Evolutionary conservation across 2,797 vertebrate species (phyloP).

Genomic region (Chaenodraco wilsoni): DNA sequence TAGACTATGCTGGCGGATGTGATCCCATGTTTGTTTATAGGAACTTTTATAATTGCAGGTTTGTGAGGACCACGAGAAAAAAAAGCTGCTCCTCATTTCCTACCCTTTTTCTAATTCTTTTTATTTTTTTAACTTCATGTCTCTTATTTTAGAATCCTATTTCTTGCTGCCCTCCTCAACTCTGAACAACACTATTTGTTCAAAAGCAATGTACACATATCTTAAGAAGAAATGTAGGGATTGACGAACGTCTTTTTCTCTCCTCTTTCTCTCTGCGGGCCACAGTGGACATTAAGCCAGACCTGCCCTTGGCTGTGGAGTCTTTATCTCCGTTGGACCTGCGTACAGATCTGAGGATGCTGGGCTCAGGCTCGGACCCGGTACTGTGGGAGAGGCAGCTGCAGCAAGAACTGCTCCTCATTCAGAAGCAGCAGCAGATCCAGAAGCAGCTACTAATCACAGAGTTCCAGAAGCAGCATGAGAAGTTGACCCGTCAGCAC

Average conservation of each 20-base stretch:
- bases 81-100: constrained; percentile 31
- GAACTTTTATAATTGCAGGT: constrained; percentile 71
- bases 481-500: constrained; percentile 97
- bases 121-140: neutral
- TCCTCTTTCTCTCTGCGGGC: constrained; percentile 3
- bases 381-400: constrained; percentile 94
- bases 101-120: constrained; percentile 16
- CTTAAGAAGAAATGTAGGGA: neutral
- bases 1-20: constrained; percentile 56
- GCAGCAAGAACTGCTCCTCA: constrained; percentile 95
- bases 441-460: constrained; percentile 98
- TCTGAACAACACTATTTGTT: neutral
- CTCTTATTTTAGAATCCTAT: neutral
- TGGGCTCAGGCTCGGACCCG: constrained; percentile 91
- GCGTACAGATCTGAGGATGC: constrained; percentile 94
- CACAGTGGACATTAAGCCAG: constrained; percentile 92
- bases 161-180: neutral
- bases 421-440: constrained; percentile 99
- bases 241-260: constrained; percentile 21
- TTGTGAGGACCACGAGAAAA: constrained; percentile 59
- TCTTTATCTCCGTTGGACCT: constrained; percentile 92
- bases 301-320: constrained; percentile 88
- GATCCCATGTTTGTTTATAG: constrained; percentile 75
- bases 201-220: constrained; percentile 1
- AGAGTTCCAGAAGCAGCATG: constrained; percentile 99